Base-by-base conservation (phyloP, 2,888 invertebrate species). In the Eilema sororculum region DNA sequence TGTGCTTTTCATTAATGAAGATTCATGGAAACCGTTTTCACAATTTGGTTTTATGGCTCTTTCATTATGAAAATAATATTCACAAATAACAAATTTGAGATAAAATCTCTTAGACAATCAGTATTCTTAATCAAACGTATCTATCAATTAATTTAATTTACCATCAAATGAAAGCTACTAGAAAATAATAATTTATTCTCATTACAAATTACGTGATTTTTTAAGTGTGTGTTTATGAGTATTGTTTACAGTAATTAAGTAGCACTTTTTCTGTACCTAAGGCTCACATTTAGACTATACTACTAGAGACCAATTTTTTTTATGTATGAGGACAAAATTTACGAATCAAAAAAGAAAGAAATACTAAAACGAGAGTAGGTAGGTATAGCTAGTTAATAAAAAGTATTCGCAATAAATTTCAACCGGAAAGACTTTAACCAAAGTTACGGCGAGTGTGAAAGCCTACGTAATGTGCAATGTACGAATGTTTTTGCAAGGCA, bases 401-500 rank as follows among this genome's bases (percentile, higher is more conserved):
- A 60, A 30, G 28, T 60, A 58, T 16, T 24, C 58, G 6, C 58
- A 58, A 58, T 58, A 58, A 58, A 58, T 25, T 58, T 58, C 28
- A 58, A 25, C 52, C n/a, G 25, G 33, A 60, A 60, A 60, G 30
- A 30, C 30, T 60, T 20, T 28, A 41, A 28, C n/a, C 16, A n/a
- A 46, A 46, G 41, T 46, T 25, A 46, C 22, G 46, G 12, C 59
- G 28, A 60, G 30, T 30, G 60, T 60, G 30, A 65, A 63, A 24
- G 56, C 8, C 57, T 52, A 65, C 22, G 57, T 65, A 52, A 28
- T 52, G 52, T 56, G 30, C 16, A 60, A 60, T 58, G 16, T 37
- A 10, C 37, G 37, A 58, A 37, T 41, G 25, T 46, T 64, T 59
- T 28, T 25, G 59, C 30, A 33, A 58, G 63, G 68, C 46, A 65